phyloP scores from a whole-genome alignment of 2,888 invertebrate genomes.

The Chalcosyrphus nemorum region DNA sequence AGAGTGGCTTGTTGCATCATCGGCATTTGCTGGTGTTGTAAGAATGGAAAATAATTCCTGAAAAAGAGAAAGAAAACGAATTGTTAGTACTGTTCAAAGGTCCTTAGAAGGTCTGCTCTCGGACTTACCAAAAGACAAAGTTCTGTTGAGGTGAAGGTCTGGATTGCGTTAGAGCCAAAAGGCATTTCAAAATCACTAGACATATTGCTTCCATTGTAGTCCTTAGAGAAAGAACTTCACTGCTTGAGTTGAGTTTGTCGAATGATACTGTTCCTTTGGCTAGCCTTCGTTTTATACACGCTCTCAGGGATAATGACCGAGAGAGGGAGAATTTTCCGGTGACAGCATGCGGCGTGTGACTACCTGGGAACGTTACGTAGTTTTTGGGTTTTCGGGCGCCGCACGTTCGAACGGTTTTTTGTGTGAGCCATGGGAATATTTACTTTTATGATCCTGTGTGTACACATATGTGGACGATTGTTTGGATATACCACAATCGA shows the following conservation, averaged over 20 bases:
- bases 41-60: conserved; percentile 61
- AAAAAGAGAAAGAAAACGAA: not conserved
- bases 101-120: too few species aligned
- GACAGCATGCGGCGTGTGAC: not conserved
- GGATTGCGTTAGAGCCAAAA: conserved; percentile 3
- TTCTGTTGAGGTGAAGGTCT: conserved; percentile 28
- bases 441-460: conserved; percentile 44
- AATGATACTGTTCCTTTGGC: conserved; percentile 16
- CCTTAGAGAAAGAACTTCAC: not conserved
- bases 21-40: conserved; percentile 44
- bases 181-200: not conserved
- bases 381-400: conserved; percentile 57
- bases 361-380: conserved; percentile 52
- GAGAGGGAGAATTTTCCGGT: conserved; percentile 45
- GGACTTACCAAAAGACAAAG: conserved; percentile 63
- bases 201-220: conserved; percentile 20
- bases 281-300: conserved; percentile 26
- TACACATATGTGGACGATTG: conserved; percentile 58
- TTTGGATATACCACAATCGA: conserved; percentile 65
- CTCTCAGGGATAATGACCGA: not conserved
- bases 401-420: conserved; percentile 17
- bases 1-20: conserved; percentile 51
- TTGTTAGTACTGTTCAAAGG: conserved; percentile 7
- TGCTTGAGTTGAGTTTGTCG: conserved; percentile 23
- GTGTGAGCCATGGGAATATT: conserved; percentile 32